phyloP scores from a whole-genome alignment of 2,113 vertebrate species.

The Neoarius graeffei region DNA sequence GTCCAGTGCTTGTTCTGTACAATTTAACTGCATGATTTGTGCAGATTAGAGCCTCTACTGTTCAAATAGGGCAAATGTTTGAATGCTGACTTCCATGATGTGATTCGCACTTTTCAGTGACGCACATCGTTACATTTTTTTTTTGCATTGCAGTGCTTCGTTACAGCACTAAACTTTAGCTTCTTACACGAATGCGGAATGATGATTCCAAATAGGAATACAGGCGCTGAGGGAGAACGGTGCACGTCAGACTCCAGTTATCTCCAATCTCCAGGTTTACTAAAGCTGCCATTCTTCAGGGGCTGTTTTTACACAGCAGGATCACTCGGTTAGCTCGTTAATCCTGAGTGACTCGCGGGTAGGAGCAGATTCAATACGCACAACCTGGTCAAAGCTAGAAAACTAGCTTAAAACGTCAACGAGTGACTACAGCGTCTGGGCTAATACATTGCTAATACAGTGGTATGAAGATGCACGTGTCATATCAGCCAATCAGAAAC shows the following conservation, averaged over 20 bases:
- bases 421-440: too few relatives aligned
- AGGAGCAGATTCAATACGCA: not conserved
- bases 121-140: not conserved
- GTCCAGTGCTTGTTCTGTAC: not conserved
- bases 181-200: not conserved
- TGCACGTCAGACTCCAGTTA: conserved; percentile 33
- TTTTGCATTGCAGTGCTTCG: not conserved
- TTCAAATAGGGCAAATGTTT: not conserved
- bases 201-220: not conserved
- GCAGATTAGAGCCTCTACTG: not conserved
- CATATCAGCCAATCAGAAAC: not conserved
- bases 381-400: too few relatives aligned
- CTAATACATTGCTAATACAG: too few relatives aligned
- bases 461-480: not conserved
- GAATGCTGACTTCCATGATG: not conserved
- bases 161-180: not conserved
- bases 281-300: conserved; percentile 25
- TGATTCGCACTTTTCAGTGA: not conserved
- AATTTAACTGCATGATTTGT: not conserved
- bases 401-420: too few relatives aligned
- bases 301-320: not conserved
- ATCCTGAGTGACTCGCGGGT: not conserved
- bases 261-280: conserved; percentile 33
- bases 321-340: not conserved
- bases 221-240: not conserved